phyloP scores from a whole-genome alignment of 2,888 invertebrate genomes.

The Itoplectis maculator region DNA sequence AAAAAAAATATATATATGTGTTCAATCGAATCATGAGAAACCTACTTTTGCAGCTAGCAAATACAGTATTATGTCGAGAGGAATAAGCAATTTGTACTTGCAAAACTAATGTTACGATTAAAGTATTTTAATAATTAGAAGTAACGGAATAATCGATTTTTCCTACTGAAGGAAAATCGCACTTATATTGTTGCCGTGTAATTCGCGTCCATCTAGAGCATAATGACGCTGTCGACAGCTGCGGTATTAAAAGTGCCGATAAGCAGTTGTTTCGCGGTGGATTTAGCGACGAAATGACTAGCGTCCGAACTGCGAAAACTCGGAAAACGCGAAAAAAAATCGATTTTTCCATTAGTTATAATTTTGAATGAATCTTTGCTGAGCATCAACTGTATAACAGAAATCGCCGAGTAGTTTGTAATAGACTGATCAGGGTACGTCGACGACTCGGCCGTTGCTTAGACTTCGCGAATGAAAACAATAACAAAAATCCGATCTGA shows the following conservation, averaged over 20 bases:
- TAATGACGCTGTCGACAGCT: no score
- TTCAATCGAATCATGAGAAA: conserved; percentile 52
- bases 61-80: conserved; percentile 63
- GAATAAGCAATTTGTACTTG: conserved; percentile 55
- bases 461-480: conserved; percentile 4
- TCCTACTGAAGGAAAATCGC: background rate
- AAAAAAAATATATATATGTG: conserved; percentile 39
- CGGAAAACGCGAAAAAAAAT: background rate
- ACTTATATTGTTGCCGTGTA: background rate
- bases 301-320: no score
- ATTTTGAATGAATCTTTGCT: conserved; percentile 30
- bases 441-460: conserved; percentile 28
- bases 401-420: conserved; percentile 45
- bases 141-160: conserved; percentile 14
- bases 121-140: conserved; percentile 39
- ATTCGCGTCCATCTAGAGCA: no score
- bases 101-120: conserved; percentile 41
- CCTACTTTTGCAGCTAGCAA: conserved; percentile 44
- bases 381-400: conserved; percentile 18
- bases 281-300: no score
- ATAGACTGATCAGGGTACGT: conserved; percentile 45
- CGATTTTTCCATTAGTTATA: background rate
- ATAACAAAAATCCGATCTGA: background rate
- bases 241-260: no score
- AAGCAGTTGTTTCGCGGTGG: no score